Evolutionary conservation across 2,888 invertebrate genomes (phyloP).

Genomic region (Halictus ligatus): DNA sequence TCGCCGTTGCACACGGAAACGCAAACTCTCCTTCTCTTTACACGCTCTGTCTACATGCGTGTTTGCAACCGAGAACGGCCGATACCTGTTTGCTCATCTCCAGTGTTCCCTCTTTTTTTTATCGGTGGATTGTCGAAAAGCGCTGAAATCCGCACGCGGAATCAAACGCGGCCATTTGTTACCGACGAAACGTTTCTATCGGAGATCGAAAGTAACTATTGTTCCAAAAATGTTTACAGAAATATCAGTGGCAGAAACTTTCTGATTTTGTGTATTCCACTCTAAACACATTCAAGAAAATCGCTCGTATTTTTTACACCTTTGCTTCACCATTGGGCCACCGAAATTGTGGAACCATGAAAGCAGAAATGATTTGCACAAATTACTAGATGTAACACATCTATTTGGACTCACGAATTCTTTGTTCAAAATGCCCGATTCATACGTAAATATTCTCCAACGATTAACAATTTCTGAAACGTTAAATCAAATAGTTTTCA

Average conservation of each 20-base stretch:
- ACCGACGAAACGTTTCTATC: constrained; percentile 13
- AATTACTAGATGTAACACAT: neutral
- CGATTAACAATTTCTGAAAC: too few species aligned
- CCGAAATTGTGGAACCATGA: neutral
- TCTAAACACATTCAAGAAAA: too few species aligned
- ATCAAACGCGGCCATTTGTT: constrained; percentile 62
- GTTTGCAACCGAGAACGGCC: neutral
- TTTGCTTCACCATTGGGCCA: too few species aligned
- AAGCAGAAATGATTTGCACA: neutral
- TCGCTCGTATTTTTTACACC: too few species aligned
- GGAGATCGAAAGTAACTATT: neutral
- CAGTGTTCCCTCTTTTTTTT: constrained; percentile 7
- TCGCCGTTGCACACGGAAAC: constrained; percentile 25
- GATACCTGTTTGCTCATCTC: neutral
- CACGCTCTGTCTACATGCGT: neutral
- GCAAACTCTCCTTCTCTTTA: neutral
- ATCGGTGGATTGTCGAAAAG: constrained; percentile 31
- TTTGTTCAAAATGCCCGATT: neutral
- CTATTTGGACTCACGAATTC: neutral
- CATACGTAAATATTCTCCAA: too few species aligned
- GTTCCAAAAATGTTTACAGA: neutral
- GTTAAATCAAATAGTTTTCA: too few species aligned
- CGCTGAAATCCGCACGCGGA: constrained; percentile 67
- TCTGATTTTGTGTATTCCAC: too few species aligned
- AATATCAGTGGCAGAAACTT: neutral